Evolutionary conservation across 37 sponge, comb jelly and placozoan genomes (phyloP).

Genomic region (Ephydatia muelleri): DNA sequence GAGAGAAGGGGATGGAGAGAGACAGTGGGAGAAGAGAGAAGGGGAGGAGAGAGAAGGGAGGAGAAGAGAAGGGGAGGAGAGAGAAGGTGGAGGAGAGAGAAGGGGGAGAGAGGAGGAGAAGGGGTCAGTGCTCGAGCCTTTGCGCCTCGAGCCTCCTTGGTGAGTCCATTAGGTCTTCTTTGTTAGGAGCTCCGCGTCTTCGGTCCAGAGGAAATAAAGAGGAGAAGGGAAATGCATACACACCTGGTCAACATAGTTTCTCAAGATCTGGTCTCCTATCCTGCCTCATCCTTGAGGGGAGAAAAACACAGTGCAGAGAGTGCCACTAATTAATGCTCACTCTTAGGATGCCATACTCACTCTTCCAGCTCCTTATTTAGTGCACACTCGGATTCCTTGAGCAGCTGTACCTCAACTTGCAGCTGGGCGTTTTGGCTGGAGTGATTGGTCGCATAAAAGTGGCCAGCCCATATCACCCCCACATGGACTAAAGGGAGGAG

Average conservation of each 20-base stretch:
- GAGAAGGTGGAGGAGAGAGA: background rate
- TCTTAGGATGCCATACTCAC: slow-evolving; percentile 10
- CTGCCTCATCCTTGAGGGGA: slow-evolving; percentile 30
- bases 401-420: slow-evolving; percentile 31
- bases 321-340: background rate
- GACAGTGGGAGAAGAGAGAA: background rate
- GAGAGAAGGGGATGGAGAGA: background rate
- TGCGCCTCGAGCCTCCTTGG: too few species aligned
- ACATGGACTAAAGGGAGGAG: background rate
- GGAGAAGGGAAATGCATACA: background rate
- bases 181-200: too few species aligned
- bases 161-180: too few species aligned
- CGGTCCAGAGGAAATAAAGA: background rate
- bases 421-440: slow-evolving; percentile 35
- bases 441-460: background rate
- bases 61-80: background rate
- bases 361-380: slow-evolving; percentile 40
- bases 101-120: background rate
- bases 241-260: slow-evolving; percentile 59
- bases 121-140: background rate
- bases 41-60: too few species aligned
- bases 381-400: slow-evolving; percentile 24
- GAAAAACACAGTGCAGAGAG: background rate
- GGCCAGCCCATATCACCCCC: background rate
- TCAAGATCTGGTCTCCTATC: slow-evolving; percentile 66